Base-by-base conservation (phyloP, 30 jellyfish, hydroid and myxozoan genomes). In the Pelagia noctiluca region DNA sequence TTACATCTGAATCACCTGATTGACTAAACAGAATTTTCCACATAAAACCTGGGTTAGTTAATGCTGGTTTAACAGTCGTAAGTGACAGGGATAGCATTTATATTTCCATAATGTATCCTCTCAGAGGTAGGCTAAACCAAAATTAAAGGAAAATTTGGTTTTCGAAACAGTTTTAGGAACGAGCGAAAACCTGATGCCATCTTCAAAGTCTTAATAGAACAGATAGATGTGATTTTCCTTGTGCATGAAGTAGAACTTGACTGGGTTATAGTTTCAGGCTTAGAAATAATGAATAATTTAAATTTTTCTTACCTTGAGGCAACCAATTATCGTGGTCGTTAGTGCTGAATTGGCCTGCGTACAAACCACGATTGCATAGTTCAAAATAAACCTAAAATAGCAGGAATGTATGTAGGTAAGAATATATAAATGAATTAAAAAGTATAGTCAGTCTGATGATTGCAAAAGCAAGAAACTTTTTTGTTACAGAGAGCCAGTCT, bases 261-360 rank as follows among this genome's bases (percentile, higher is more conserved):
- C 25, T 53, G 69, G 69, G 32, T 3, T 53, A 29, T 5, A 53
- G 18, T 53, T 33, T 19, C 32, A 33, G 25, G 25, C 21, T 13
- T 13, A 2, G 32, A 13, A 19, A 19, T 19, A 13, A 13, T 33
- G 13, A 32, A 33, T 26, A 30, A 67, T 23, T 10, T 16, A 23
- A 71, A 38, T 24, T 0, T 0, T 21, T 26, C 85, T 16, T 23
- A 95, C 99, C 97, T 95, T 95, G 23, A 95, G 75, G 66, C 99
- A 95, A 33, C 99, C 99, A 62, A 90, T 88, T 3, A 95, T 86
- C 12, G 97, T 95, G 4, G 99, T 95, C 2, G 99, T 95, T 24
- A 95, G 69, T 2, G 99, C 97, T 2, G 99, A 95, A 80, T 89
- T 95, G 18, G 93, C 96, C 42, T 90, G 95, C 22, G 99, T 95